A percentile compares a stretch with the other conserved stretches of the same genome.
Conservation (phyloP, 2,888 invertebrate genomes). For the Cosmia pyralina region DNA sequence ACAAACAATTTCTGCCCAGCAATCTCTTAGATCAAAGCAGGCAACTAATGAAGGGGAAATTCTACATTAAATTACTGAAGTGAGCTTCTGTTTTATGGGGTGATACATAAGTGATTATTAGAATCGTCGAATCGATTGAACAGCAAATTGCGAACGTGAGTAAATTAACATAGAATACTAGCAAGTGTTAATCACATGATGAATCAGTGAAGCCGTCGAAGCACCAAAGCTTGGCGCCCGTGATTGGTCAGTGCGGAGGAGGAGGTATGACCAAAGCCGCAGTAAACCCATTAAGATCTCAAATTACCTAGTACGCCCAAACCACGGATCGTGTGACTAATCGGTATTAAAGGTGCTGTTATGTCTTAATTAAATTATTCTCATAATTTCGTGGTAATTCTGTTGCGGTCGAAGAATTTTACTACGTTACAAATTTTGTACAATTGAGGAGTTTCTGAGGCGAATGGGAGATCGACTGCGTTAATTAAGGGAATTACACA, state of each 20-base stretch:
- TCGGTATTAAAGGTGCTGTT: conserved; percentile 88
- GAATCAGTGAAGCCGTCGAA: conserved; percentile 84
- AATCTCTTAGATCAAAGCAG: conserved; percentile 63
- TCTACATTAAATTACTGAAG: conserved; percentile 63
- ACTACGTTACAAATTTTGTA: conserved; percentile 87
- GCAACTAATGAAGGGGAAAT: conserved; percentile 62
- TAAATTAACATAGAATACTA: conserved; percentile 76
- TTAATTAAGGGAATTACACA: conserved; percentile 83
- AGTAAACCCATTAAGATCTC: conserved; percentile 86
- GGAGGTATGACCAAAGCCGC: conserved; percentile 85
- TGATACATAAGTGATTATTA: conserved; percentile 67
- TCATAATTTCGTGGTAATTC: conserved; percentile 83
- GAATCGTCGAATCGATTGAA: conserved; percentile 61
- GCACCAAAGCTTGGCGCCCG: conserved; percentile 69
- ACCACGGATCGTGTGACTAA: conserved; percentile 88
- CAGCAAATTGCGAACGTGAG: conserved; percentile 64
- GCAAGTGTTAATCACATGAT: conserved; percentile 81
- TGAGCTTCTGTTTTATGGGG: conserved; percentile 70
- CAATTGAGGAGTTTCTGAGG: conserved; percentile 85
- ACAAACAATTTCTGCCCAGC: conserved; percentile 58
- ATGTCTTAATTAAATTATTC: conserved; percentile 89
- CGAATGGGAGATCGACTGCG: conserved; percentile 83
- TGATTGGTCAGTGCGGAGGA: conserved; percentile 84
- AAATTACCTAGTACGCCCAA: conserved; percentile 89
- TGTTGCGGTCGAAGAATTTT: conserved; percentile 84